phyloP scores from a whole-genome alignment of 2,797 vertebrate genomes.

The Borostomias antarcticus region DNA sequence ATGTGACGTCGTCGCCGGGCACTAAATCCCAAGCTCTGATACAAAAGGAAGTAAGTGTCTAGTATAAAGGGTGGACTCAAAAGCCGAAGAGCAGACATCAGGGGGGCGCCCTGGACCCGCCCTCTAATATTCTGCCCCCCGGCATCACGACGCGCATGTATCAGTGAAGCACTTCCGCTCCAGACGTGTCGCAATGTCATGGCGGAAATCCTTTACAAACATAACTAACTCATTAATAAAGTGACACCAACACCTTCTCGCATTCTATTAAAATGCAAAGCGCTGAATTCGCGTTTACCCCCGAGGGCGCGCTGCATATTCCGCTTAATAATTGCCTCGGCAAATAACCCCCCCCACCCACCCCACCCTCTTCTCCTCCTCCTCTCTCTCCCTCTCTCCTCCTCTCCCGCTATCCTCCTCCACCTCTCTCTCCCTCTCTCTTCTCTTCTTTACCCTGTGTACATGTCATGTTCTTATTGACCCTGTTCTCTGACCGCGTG shows the following conservation, averaged over 20 bases:
- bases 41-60: no score
- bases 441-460: background rate
- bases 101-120: background rate
- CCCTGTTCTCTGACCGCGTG: conserved; percentile 42
- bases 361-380: background rate
- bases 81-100: no score
- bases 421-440: conserved; percentile 1
- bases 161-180: conserved; percentile 45
- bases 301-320: conserved; percentile 51
- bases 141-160: conserved; percentile 60
- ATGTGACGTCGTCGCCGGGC: no score
- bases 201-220: conserved; percentile 45
- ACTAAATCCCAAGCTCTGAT: no score
- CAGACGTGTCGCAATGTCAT: conserved; percentile 57
- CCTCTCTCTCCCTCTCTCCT: background rate
- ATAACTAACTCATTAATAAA: conserved; percentile 66
- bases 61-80: no score
- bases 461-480: conserved; percentile 29
- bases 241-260: conserved; percentile 47
- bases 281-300: conserved; percentile 54
- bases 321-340: conserved; percentile 55
- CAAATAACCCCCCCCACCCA: conserved; percentile 25
- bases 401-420: conserved; percentile 1
- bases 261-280: conserved; percentile 63
- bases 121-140: conserved; percentile 36